A percentile compares a stretch with the other conserved stretches of the same genome.
Evolutionary conservation across 2,888 invertebrate genomes (phyloP).

Genomic region (Drosophila lutescens): DNA sequence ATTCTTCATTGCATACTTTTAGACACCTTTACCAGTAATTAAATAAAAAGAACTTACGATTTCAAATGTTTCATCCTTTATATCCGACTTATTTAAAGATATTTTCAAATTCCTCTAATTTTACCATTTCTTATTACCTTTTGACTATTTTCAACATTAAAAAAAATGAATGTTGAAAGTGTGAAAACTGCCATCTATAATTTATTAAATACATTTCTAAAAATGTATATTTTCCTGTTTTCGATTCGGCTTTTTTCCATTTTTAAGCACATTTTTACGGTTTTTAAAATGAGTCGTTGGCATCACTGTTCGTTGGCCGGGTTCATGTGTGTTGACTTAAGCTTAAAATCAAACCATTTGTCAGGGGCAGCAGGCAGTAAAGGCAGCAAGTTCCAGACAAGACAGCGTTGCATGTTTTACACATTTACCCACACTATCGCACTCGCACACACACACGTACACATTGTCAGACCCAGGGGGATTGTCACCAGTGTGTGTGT

Average conservation of each 20-base stretch:
- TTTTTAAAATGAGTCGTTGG: conserved; percentile 6
- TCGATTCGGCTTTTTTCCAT: too few relatives aligned
- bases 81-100: not conserved
- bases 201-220: too few relatives aligned
- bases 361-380: conserved; percentile 45
- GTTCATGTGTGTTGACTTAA: conserved; percentile 57
- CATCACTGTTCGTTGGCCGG: conserved; percentile 16
- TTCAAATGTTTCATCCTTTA: too few relatives aligned
- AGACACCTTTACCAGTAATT: not conserved
- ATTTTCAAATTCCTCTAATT: too few relatives aligned
- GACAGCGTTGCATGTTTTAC: conserved; percentile 73
- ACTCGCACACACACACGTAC: conserved; percentile 13
- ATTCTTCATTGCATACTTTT: not conserved
- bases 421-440: conserved; percentile 46
- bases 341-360: conserved; percentile 78
- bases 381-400: conserved; percentile 59
- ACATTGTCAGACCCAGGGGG: conserved; percentile 14
- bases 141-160: too few relatives aligned
- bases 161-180: too few relatives aligned
- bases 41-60: too few relatives aligned
- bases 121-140: too few relatives aligned
- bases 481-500: conserved; percentile 50
- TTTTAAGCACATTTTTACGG: not conserved
- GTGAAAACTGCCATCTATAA: too few relatives aligned
- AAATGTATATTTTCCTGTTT: too few relatives aligned